A percentile compares a stretch with the other conserved stretches of the same genome.
These are phyloP conservation scores for Benthosema pterotum DNA, from an alignment of 2,797 vertebrate genomes.

Conservation along the genomic window DNA sequence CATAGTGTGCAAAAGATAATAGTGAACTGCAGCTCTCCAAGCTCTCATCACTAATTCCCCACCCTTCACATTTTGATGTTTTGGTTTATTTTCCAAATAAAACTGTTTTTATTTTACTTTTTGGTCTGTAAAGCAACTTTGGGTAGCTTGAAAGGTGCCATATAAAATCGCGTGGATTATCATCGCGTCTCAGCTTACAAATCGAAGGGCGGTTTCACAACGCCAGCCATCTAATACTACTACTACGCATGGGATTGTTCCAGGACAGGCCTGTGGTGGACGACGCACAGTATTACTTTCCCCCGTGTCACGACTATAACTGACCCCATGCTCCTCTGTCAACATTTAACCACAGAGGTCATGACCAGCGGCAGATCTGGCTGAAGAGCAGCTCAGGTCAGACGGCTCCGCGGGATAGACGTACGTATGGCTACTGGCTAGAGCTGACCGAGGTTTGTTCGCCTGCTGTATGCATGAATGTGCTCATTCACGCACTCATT, in stretches of 20 bases:
- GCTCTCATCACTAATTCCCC: neutral
- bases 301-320: conserved; percentile 31
- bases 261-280: no score
- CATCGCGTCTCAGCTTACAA: neutral
- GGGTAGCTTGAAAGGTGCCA: no score
- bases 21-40: neutral
- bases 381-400: conserved; percentile 47
- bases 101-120: no score
- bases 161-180: no score
- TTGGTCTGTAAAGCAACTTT: no score
- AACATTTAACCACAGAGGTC: conserved; percentile 37
- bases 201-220: conserved; percentile 1
- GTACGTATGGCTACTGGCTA: conserved; percentile 16
- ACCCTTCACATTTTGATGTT: no score
- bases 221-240: neutral
- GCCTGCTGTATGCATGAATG: no score
- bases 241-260: neutral
- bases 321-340: conserved; percentile 25
- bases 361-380: conserved; percentile 31
- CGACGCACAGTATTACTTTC: conserved; percentile 27
- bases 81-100: no score
- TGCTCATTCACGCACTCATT: no score
- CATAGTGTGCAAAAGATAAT: neutral
- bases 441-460: neutral
- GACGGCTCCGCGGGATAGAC: conserved; percentile 14